phyloP scores from a whole-genome alignment of 92 coral and sea anemone genomes.

The Blastomussa wellsi region DNA sequence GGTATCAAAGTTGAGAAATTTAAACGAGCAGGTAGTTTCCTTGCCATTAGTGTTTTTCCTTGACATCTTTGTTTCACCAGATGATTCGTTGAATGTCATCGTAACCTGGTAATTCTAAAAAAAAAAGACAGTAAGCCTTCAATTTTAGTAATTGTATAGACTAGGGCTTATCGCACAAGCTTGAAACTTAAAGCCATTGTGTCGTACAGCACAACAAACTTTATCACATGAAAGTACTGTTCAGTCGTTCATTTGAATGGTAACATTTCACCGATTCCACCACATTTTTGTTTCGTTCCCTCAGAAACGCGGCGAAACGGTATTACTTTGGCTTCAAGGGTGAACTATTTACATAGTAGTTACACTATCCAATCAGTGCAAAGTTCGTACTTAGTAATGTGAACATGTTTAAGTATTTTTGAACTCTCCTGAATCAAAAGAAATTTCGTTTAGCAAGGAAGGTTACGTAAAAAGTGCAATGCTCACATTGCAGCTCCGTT shows the following conservation, averaged over 20 bases:
- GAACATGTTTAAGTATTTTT: no score
- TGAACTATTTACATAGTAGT: no score
- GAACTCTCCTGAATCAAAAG: no score
- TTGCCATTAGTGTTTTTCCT: neutral
- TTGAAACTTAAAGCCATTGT: neutral
- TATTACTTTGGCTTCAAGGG: no score
- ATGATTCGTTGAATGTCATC: neutral
- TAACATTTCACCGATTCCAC: no score
- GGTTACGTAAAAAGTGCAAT: no score
- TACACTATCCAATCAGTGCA: no score
- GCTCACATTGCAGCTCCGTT: no score
- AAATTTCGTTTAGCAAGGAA: no score
- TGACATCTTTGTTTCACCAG: neutral
- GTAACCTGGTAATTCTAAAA: slow-evolving; percentile 14
- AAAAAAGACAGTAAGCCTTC: neutral
- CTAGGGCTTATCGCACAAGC: neutral
- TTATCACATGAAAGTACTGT: neutral
- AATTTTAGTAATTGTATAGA: neutral
- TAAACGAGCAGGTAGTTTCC: neutral
- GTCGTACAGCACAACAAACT: neutral
- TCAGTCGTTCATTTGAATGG: neutral
- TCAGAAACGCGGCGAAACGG: no score
- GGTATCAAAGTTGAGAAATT: slow-evolving; percentile 12
- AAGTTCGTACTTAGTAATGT: no score
- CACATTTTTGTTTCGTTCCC: no score